A percentile compares a stretch with the other conserved stretches of the same genome.
phyloP scores from a whole-genome alignment of 2,888 invertebrate genomes.

The Imbricaverruca yamaguchii region DNA sequence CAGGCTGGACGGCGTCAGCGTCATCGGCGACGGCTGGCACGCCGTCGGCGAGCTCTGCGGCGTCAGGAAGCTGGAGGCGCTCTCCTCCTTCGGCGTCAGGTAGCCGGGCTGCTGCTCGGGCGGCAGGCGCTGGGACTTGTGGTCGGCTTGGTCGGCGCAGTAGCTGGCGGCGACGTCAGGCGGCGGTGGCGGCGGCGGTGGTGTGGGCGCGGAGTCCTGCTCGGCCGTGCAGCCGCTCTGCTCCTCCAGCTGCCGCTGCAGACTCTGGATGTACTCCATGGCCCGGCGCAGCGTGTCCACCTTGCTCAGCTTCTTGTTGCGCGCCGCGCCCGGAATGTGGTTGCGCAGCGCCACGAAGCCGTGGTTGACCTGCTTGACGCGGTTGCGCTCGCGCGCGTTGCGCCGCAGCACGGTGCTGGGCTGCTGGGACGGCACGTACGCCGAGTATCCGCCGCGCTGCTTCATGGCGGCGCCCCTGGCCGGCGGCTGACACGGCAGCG shows the following conservation, averaged over 20 bases:
- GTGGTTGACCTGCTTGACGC: conserved; percentile 90
- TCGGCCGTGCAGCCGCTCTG: conserved; percentile 21
- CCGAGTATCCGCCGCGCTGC: conserved; percentile 29
- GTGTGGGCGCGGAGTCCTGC: no score
- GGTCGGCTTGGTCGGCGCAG: no score
- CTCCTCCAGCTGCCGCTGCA: conserved; percentile 57
- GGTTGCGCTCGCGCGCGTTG: conserved; percentile 87
- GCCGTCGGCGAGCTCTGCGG: conserved; percentile 34
- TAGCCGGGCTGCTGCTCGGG: conserved; percentile 27
- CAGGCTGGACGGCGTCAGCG: conserved; percentile 3
- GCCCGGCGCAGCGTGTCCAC: conserved; percentile 74
- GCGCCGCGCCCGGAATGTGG: conserved; percentile 63
- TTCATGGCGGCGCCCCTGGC: conserved; percentile 23
- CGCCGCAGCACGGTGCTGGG: conserved; percentile 79
- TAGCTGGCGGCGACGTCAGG: no score
- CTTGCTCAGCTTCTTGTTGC: conserved; percentile 40
- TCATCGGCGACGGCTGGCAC: conserved; percentile 37
- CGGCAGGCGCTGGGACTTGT: no score
- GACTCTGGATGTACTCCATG: conserved; percentile 79
- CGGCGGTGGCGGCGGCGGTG: no score
- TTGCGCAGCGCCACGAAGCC: conserved; percentile 84
- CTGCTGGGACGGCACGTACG: conserved; percentile 43
- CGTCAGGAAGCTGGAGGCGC: conserved; percentile 35
- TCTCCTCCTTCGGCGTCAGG: conserved; percentile 40
- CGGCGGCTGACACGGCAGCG: neutral